phyloP scores from a whole-genome alignment of 2,113 vertebrate species.

The Phyllostomus hastatus region DNA sequence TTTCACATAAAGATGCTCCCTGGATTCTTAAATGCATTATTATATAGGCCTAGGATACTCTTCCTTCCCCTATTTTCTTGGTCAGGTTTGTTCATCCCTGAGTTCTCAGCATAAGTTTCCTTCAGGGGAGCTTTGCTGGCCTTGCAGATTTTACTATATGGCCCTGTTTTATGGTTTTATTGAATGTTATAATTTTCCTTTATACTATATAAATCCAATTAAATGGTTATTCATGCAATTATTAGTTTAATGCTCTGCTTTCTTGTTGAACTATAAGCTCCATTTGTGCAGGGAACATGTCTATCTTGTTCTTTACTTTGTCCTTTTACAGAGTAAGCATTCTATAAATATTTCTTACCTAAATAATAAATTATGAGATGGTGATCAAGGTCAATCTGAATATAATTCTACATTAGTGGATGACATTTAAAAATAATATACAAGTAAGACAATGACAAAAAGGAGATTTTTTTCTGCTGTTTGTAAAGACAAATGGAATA shows the following conservation, averaged over 20 bases:
- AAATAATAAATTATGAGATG: neutral
- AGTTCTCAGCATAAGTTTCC: neutral
- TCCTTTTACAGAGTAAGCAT: neutral
- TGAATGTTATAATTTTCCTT: slow-evolving; percentile 59
- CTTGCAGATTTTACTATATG: slow-evolving; percentile 48
- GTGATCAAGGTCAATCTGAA: slow-evolving; percentile 9
- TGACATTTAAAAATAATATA: neutral
- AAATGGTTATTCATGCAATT: slow-evolving; percentile 52
- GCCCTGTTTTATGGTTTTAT: slow-evolving; percentile 49
- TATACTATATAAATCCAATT: slow-evolving; percentile 54
- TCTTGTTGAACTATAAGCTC: slow-evolving; percentile 24
- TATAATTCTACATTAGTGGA: neutral
- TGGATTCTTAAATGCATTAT: neutral
- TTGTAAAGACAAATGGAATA: neutral
- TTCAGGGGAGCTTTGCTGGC: slow-evolving; percentile 18
- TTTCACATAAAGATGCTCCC: neutral
- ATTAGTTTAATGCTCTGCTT: slow-evolving; percentile 39
- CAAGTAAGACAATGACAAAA: neutral
- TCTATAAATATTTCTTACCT: slow-evolving; percentile 20
- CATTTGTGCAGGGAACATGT: slow-evolving; percentile 8
- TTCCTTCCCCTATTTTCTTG: neutral
- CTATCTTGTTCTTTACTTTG: neutral
- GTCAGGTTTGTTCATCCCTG: slow-evolving; percentile 21
- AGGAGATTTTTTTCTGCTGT: neutral
- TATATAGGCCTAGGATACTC: neutral